Conservation (phyloP, 2,888 invertebrate genomes). For the Cheilosia grossa region DNA sequence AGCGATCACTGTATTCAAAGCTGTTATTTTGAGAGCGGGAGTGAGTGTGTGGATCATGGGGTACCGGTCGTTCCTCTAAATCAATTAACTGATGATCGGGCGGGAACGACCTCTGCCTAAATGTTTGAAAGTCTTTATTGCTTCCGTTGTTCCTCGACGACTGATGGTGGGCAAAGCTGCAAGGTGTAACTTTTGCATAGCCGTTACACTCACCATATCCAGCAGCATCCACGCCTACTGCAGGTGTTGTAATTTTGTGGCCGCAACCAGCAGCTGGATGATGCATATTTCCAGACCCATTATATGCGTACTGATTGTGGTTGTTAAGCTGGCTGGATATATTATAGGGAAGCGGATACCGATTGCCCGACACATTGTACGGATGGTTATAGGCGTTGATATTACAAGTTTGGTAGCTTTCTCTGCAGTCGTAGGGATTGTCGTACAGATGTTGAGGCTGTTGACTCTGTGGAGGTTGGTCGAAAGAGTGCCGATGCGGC, state of each 20-base stretch:
- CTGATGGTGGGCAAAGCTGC: constrained; percentile 76
- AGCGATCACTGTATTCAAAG: constrained; percentile 77
- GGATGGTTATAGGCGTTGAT: constrained; percentile 78
- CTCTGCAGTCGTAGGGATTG: constrained; percentile 81
- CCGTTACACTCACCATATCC: constrained; percentile 72
- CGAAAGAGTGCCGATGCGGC: constrained; percentile 83
- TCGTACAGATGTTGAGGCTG: constrained; percentile 79
- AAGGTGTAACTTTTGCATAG: constrained; percentile 79
- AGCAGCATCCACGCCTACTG: constrained; percentile 69
- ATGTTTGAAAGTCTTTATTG: constrained; percentile 75
- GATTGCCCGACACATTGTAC: constrained; percentile 83
- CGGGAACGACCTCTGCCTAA: constrained; percentile 79
- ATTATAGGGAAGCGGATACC: constrained; percentile 82
- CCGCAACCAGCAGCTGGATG: constrained; percentile 59
- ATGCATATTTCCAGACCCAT: constrained; percentile 69
- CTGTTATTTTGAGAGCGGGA: constrained; percentile 76
- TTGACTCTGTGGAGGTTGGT: constrained; percentile 80
- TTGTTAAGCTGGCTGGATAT: constrained; percentile 81
- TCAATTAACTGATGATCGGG: constrained; percentile 81
- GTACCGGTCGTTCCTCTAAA: constrained; percentile 80
- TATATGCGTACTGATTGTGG: constrained; percentile 77
- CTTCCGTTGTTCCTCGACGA: constrained; percentile 54
- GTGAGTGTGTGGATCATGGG: constrained; percentile 77
- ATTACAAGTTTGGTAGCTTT: constrained; percentile 78
- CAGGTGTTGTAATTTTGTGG: constrained; percentile 73